phyloP scores from a whole-genome alignment of 37 sponge, comb jelly and placozoan genomes.

The Agelas oroides region DNA sequence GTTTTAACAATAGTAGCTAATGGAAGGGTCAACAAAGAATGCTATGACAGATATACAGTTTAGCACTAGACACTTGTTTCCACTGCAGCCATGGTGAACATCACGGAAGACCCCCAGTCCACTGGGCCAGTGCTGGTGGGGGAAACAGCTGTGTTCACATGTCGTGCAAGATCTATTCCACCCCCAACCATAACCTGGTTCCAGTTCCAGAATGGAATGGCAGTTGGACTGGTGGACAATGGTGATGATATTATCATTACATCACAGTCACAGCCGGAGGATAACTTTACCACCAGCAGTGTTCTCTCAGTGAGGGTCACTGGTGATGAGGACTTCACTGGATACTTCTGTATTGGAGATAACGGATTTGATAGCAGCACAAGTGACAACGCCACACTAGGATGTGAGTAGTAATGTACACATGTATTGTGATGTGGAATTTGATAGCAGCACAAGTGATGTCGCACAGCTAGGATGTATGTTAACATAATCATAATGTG shows the following conservation, averaged over 20 bases:
- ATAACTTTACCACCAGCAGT: not conserved
- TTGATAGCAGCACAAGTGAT: not conserved
- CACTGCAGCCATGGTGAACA: too few relatives aligned
- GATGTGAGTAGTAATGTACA: too few relatives aligned
- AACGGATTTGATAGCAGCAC: not conserved
- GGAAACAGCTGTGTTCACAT: constrained; percentile 2
- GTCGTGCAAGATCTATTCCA: constrained; percentile 11
- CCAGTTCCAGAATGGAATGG: not conserved
- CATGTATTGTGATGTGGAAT: too few relatives aligned
- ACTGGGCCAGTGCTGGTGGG: not conserved
- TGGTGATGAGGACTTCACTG: not conserved
- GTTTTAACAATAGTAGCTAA: too few relatives aligned
- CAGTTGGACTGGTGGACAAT: not conserved
- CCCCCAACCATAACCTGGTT: constrained; percentile 39
- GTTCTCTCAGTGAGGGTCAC: not conserved
- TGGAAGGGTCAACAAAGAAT: too few relatives aligned
- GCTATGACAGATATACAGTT: too few relatives aligned
- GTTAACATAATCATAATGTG: too few relatives aligned
- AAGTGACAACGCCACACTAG: too few relatives aligned
- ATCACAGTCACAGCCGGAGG: not conserved
- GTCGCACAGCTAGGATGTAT: not conserved
- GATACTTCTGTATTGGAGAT: not conserved
- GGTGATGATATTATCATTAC: not conserved
- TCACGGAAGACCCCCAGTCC: too few relatives aligned
- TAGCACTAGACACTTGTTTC: too few relatives aligned